Percentiles rank a stretch among this genome's conserved stretches.
Evolutionary conservation across 2,888 invertebrate genomes (phyloP).

Genomic region (Gibbula magus): DNA sequence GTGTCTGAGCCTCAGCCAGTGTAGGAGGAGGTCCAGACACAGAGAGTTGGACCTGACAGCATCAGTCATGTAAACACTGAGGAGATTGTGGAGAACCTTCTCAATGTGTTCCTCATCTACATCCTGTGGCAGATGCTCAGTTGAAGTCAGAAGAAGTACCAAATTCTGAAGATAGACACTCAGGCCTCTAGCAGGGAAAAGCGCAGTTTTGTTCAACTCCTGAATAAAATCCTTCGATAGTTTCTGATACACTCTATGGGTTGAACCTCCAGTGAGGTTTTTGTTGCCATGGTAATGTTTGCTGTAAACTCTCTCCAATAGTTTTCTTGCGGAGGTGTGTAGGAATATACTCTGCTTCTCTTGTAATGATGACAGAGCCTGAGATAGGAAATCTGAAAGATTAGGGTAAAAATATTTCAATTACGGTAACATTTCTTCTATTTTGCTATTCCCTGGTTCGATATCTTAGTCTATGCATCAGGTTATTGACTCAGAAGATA

Average conservation of each 20-base stretch:
- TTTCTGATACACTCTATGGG: too few relatives aligned
- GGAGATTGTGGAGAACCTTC: not conserved
- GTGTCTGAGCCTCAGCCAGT: not conserved
- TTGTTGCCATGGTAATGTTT: too few relatives aligned
- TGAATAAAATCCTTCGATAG: not conserved
- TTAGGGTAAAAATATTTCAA: not conserved
- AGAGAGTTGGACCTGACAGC: not conserved
- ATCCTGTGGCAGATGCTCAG: not conserved
- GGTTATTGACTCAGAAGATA: too few relatives aligned
- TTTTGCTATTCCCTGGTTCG: too few relatives aligned
- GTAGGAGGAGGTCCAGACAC: not conserved
- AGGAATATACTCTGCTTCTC: constrained; percentile 1
- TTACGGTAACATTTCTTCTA: too few relatives aligned
- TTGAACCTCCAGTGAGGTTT: too few relatives aligned
- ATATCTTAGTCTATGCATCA: too few relatives aligned
- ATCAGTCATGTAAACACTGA: not conserved
- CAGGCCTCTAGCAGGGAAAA: not conserved
- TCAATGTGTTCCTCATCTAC: not conserved
- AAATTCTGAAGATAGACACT: not conserved
- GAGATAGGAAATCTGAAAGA: not conserved
- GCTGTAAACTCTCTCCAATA: not conserved
- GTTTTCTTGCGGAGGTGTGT: not conserved
- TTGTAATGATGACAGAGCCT: not conserved
- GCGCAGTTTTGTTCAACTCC: not conserved
- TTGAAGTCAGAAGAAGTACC: not conserved